Evolutionary conservation across 2,797 vertebrate species (phyloP).

Genomic region (Tolypeutes matacus): DNA sequence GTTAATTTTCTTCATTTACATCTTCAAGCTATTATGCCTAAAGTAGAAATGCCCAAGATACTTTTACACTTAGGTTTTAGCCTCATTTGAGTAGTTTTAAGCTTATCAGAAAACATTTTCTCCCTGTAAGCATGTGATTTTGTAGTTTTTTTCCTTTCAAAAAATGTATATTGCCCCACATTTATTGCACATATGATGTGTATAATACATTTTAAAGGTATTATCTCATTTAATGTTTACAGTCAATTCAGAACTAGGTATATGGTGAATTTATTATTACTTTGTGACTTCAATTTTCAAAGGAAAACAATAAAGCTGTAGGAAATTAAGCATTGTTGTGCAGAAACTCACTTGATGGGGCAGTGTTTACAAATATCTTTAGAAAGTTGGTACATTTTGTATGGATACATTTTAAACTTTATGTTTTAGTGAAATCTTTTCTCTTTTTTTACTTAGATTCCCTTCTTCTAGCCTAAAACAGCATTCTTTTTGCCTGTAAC

Average conservation of each 20-base stretch:
- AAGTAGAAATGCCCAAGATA: conserved; percentile 7
- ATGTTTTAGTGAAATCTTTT: neutral
- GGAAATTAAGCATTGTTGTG: conserved; percentile 24
- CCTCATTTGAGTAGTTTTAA: conserved; percentile 50
- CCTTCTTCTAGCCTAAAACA: neutral
- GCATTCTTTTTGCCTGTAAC: neutral
- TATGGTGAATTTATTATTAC: neutral
- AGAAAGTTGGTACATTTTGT: neutral
- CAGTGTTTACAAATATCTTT: neutral
- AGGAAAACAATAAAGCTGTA: neutral
- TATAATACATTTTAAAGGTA: conserved; percentile 33
- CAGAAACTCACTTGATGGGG: neutral
- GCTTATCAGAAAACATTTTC: conserved; percentile 41
- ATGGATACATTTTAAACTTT: neutral
- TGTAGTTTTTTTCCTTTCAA: neutral
- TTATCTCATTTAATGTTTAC: conserved; percentile 37
- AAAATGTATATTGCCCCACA: neutral
- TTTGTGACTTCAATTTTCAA: neutral
- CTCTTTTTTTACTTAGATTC: neutral
- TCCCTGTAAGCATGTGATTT: conserved; percentile 5
- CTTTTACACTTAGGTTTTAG: conserved; percentile 42
- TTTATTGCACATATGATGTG: neutral
- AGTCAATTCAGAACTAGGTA: neutral
- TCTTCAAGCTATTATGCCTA: neutral
- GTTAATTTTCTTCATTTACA: conserved; percentile 50